Conservation (phyloP, 2,888 invertebrate genomes). For the Cephus nigrinus region DNA sequence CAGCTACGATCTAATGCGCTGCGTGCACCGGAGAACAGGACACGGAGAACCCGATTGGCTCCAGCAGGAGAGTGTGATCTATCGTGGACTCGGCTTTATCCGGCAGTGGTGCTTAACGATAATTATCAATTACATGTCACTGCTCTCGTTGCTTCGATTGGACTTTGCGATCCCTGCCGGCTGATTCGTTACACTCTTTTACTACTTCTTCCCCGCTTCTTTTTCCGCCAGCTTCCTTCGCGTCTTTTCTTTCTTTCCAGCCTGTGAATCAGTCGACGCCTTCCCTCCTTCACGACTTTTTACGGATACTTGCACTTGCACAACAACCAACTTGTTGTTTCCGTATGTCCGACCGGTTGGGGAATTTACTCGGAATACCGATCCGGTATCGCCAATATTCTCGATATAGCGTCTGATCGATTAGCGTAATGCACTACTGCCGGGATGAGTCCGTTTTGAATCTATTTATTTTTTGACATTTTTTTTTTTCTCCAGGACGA, state of each 20-base stretch:
- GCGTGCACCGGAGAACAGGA: slow-evolving; percentile 21
- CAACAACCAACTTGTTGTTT: slow-evolving; percentile 50
- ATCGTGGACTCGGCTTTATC: slow-evolving; percentile 15
- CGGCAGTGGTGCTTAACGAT: slow-evolving; percentile 33
- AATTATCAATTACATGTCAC: slow-evolving; percentile 41
- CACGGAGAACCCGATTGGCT: slow-evolving; percentile 25
- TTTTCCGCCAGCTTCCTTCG: background rate
- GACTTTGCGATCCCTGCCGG: background rate
- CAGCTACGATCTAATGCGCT: background rate
- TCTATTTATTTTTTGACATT: background rate
- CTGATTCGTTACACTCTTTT: background rate
- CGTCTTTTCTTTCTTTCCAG: background rate
- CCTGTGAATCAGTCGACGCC: background rate
- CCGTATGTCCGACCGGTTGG: slow-evolving; percentile 12
- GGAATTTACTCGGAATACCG: background rate
- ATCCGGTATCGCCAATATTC: background rate
- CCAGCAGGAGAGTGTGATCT: slow-evolving; percentile 14
- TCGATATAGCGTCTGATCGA: background rate
- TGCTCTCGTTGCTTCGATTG: background rate
- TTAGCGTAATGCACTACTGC: background rate
- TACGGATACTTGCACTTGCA: slow-evolving; percentile 10
- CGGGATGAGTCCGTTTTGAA: background rate
- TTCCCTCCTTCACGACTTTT: background rate
- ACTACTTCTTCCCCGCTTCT: background rate
- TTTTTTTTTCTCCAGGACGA: no score